phyloP scores from a whole-genome alignment of 1,140 invertebrate species.

The Ephestia elutella region DNA sequence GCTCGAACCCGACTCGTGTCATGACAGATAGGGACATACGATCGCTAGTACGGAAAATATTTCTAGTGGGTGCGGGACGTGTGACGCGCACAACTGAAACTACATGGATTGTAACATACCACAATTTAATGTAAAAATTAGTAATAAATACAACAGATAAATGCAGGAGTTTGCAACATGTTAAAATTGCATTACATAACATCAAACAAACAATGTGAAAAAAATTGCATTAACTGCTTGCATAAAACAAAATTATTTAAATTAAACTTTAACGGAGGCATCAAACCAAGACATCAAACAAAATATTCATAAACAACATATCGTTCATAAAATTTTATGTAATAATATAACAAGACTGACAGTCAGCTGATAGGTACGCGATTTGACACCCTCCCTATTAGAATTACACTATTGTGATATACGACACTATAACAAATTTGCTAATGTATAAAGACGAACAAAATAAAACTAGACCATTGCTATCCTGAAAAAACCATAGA shows the following conservation, averaged over 20 bases:
- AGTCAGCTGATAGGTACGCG: conserved; percentile 57
- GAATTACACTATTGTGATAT: conserved; percentile 70
- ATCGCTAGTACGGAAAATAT: background rate
- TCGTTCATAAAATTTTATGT: conserved; percentile 69
- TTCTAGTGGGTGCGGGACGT: conserved; percentile 50
- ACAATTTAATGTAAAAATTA: conserved; percentile 77
- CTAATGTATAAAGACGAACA: conserved; percentile 69
- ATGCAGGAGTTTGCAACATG: conserved; percentile 75
- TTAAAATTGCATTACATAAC: conserved; percentile 75
- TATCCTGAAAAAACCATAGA: conserved; percentile 68
- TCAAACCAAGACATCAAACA: conserved; percentile 70
- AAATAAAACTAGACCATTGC: conserved; percentile 73
- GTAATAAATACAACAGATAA: conserved; percentile 77
- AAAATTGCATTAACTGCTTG: conserved; percentile 73
- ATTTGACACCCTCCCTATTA: conserved; percentile 71
- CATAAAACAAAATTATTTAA: conserved; percentile 74
- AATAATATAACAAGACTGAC: conserved; percentile 65
- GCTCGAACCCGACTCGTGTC: conserved; percentile 1
- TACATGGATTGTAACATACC: conserved; percentile 75
- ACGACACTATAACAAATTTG: conserved; percentile 72
- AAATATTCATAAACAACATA: conserved; percentile 72
- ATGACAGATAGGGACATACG: background rate
- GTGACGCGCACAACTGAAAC: conserved; percentile 68
- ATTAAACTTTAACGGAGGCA: conserved; percentile 72
- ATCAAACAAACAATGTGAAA: conserved; percentile 75